Percentiles rank a stretch among this genome's conserved stretches.
Evolutionary conservation across 92 coral and sea anemone genomes (phyloP).

Genomic region (Epizoanthus ramosus): DNA sequence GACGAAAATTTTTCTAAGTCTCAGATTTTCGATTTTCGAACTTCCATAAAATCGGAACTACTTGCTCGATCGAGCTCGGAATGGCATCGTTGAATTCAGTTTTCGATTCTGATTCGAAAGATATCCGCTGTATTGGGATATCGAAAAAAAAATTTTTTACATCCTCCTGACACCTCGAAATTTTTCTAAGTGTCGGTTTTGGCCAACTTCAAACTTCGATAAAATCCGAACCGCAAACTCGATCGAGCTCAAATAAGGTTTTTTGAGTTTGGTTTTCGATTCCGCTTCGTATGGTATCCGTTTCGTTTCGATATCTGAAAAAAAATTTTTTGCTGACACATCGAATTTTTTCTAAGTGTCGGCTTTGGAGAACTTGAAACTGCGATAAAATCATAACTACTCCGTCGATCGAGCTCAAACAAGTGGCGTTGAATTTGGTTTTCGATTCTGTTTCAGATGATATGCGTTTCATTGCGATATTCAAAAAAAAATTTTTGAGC

Average conservation of each 20-base stretch:
- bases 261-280: too few relatives aligned
- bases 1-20: conserved; percentile 28
- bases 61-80: too few relatives aligned
- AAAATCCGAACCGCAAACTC: conserved; percentile 11
- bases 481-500: too few relatives aligned
- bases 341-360: too few relatives aligned
- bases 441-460: too few relatives aligned
- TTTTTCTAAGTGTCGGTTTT: conserved; percentile 1
- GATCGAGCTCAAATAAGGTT: conserved; percentile 1
- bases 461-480: too few relatives aligned
- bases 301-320: conserved; percentile 5
- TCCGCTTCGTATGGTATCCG: conserved; percentile 13
- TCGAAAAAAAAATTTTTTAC: conserved; percentile 7
- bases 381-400: not conserved
- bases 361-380: too few relatives aligned
- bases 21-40: conserved; percentile 5
- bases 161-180: not conserved
- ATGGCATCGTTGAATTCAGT: too few relatives aligned
- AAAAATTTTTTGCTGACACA: too few relatives aligned
- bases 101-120: not conserved
- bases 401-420: too few relatives aligned
- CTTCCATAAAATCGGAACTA: too few relatives aligned
- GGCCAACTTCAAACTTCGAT: conserved; percentile 1
- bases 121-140: conserved; percentile 12
- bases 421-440: too few relatives aligned